Conservation (phyloP, 1,140 invertebrate genomes). For the Holotrichia oblita region DNA sequence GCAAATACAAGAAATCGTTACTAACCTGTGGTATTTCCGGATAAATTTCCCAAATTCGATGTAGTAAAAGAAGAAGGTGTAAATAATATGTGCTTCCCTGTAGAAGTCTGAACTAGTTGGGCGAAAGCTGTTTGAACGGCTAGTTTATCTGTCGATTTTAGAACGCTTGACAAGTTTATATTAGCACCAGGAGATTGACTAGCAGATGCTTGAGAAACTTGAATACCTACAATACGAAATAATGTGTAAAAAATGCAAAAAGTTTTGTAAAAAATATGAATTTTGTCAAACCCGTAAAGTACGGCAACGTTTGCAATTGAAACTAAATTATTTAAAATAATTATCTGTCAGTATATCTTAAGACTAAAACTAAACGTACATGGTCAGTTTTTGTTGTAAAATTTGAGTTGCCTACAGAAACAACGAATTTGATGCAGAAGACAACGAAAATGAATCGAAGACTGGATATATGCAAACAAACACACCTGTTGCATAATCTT, state of each 20-base stretch:
- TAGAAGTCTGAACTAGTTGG: conserved; percentile 76
- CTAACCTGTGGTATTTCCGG: conserved; percentile 54
- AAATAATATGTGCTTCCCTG: conserved; percentile 73
- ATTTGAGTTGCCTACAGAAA: too few species aligned
- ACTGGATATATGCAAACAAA: too few species aligned
- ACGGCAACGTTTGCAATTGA: too few species aligned
- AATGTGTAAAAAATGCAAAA: background rate
- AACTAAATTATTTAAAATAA: too few species aligned
- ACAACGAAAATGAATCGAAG: too few species aligned
- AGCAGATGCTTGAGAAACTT: conserved; percentile 36
- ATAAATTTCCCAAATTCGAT: conserved; percentile 29
- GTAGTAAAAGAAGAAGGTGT: conserved; percentile 57
- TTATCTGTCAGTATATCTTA: too few species aligned
- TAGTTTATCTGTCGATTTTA: conserved; percentile 57
- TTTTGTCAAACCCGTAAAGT: too few species aligned
- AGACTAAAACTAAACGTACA: too few species aligned
- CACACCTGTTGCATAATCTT: too few species aligned
- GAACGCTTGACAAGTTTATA: conserved; percentile 61
- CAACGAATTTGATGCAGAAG: too few species aligned
- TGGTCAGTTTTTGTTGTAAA: too few species aligned
- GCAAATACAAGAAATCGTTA: background rate
- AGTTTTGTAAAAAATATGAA: too few species aligned
- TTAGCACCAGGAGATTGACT: conserved; percentile 35
- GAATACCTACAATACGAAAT: background rate
- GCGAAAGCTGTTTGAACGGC: conserved; percentile 60